Percentiles rank a stretch among this genome's conserved stretches.
Evolutionary conservation across 2,113 vertebrate species (phyloP).

Genomic region (Saimiri boliviensis): DNA sequence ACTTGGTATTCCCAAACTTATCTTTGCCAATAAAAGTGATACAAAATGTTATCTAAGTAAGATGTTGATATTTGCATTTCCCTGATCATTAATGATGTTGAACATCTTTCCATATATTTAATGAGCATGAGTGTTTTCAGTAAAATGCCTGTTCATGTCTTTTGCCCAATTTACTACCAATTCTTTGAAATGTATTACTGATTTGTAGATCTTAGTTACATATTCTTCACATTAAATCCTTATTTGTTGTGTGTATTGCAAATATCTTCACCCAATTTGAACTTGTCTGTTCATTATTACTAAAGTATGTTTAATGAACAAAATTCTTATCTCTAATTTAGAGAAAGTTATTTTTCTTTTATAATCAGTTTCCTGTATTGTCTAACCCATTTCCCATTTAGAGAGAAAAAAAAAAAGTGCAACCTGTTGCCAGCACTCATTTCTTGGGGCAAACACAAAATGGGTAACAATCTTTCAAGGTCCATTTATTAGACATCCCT

Average conservation of each 20-base stretch:
- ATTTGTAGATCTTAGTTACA: not conserved
- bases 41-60: constrained; percentile 11
- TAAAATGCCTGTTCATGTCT: not conserved
- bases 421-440: too few relatives aligned
- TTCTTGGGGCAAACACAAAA: too few relatives aligned
- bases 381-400: not conserved
- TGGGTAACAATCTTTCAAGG: not conserved
- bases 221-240: not conserved
- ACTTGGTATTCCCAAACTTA: not conserved
- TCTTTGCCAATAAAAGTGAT: not conserved
- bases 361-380: constrained; percentile 14
- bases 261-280: not conserved
- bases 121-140: not conserved
- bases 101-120: not conserved
- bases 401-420: too few relatives aligned
- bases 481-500: not conserved
- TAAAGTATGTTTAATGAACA: constrained; percentile 1
- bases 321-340: not conserved
- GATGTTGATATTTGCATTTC: not conserved
- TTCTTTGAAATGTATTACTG: not conserved
- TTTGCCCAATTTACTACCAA: constrained; percentile 1
- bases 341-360: constrained; percentile 1
- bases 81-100: not conserved
- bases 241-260: not conserved
- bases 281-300: not conserved